These are phyloP conservation scores for Tragelaphus strepsiceros DNA, from an alignment of 2,113 vertebrate genomes.

Conservation along the genomic window DNA sequence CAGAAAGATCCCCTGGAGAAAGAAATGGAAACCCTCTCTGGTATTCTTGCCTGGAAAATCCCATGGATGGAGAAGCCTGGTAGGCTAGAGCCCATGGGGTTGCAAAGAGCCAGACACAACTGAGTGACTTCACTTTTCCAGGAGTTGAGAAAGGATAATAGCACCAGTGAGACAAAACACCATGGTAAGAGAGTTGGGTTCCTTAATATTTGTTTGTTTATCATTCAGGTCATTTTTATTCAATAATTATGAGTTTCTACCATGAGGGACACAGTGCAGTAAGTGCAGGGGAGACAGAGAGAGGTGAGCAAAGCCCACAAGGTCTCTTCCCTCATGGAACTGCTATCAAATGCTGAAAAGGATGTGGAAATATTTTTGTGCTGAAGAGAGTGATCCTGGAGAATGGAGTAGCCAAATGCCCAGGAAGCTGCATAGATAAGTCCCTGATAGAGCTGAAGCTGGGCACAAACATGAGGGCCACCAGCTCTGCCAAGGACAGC, in stretches of 20 bases:
- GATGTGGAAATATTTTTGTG: not conserved
- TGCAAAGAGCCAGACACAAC: not conserved
- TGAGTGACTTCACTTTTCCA: not conserved
- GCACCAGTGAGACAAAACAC: not conserved
- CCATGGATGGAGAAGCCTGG: not conserved
- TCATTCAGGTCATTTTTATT: not conserved
- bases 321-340: not conserved
- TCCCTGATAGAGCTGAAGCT: not conserved
- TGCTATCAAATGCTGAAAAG: not conserved
- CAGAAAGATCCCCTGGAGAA: not conserved
- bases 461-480: not conserved
- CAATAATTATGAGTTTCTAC: not conserved
- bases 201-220: not conserved
- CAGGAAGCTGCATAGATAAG: not conserved
- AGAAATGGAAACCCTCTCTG: not conserved
- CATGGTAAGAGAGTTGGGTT: not conserved
- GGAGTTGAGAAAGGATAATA: not conserved
- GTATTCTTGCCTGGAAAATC: not conserved
- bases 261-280: not conserved
- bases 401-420: not conserved
- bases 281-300: not conserved
- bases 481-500: not conserved
- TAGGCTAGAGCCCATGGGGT: not conserved
- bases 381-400: not conserved
- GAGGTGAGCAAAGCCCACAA: not conserved